phyloP scores from a whole-genome alignment of 1,140 invertebrate genomes.

The Littorina saxatilis region DNA sequence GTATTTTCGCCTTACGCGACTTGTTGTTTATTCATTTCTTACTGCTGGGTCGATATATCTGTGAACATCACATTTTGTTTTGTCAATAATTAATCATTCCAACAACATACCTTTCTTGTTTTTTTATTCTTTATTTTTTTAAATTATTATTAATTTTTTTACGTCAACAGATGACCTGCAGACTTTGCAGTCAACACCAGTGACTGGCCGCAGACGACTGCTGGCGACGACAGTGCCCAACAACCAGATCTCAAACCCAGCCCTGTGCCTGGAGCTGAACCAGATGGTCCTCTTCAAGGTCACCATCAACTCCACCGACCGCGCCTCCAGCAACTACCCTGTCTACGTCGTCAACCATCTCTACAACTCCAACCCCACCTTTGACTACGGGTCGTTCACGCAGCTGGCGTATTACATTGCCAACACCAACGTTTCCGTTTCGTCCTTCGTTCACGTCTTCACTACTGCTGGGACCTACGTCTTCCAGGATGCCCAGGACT shows the following conservation, averaged over 20 bases:
- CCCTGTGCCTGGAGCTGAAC: slow-evolving; percentile 67
- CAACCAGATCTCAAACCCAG: slow-evolving; percentile 67
- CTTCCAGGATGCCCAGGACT: slow-evolving; percentile 66
- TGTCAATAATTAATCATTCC: too few species aligned
- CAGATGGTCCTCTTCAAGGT: slow-evolving; percentile 69
- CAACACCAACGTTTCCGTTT: slow-evolving; percentile 68
- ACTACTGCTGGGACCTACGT: slow-evolving; percentile 70
- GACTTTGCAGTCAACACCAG: background rate
- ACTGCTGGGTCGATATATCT: too few species aligned
- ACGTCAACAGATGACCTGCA: slow-evolving; percentile 55
- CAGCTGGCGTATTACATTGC: slow-evolving; percentile 63
- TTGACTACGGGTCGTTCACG: slow-evolving; percentile 71
- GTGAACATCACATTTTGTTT: too few species aligned
- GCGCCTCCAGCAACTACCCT: slow-evolving; percentile 69
- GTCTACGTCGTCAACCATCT: slow-evolving; percentile 70
- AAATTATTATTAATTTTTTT: too few species aligned
- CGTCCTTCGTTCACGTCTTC: slow-evolving; percentile 69
- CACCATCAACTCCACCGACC: slow-evolving; percentile 60
- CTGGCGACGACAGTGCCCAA: slow-evolving; percentile 56
- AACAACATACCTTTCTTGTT: too few species aligned
- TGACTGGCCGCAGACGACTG: slow-evolving; percentile 57
- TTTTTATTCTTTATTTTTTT: too few species aligned
- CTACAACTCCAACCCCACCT: slow-evolving; percentile 70
- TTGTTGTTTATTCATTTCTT: too few species aligned
- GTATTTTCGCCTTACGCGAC: too few species aligned